These are phyloP conservation scores for Lethenteron reissneri DNA, from an alignment of 2,113 vertebrate species.

Conservation along the genomic window DNA sequence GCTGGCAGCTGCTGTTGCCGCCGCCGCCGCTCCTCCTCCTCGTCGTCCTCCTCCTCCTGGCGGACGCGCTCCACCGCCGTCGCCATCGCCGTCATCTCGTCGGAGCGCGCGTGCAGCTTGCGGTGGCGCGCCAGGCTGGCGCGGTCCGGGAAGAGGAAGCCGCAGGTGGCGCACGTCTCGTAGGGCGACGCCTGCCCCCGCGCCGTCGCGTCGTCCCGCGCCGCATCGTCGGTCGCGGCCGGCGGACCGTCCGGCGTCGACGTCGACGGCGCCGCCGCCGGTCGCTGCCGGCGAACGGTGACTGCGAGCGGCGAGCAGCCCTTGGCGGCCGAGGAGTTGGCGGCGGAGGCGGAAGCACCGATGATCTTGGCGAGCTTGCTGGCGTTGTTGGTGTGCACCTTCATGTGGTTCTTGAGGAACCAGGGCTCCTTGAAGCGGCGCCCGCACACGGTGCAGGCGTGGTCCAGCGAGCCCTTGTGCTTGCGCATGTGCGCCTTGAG, in stretches of 20 bases:
- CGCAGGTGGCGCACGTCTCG: background rate
- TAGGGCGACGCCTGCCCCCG: background rate
- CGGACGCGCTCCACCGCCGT: background rate
- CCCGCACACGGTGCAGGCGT: slow-evolving; percentile 66
- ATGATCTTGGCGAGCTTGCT: background rate
- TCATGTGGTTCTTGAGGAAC: slow-evolving; percentile 92
- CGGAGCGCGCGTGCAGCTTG: background rate
- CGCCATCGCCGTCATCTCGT: background rate
- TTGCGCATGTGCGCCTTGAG: slow-evolving; percentile 99
- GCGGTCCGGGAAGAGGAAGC: background rate
- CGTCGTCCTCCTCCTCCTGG: background rate
- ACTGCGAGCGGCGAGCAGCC: background rate
- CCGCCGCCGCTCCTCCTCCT: no score
- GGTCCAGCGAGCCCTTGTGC: slow-evolving; percentile 52
- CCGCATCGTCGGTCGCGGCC: background rate
- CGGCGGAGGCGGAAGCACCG: background rate
- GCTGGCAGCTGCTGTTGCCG: no score
- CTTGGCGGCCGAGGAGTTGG: background rate
- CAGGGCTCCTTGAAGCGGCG: slow-evolving; percentile 79
- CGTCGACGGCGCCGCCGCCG: background rate
- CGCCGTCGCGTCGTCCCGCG: background rate
- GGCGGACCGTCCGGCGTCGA: background rate
- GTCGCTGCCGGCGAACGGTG: background rate
- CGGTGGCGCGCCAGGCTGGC: background rate
- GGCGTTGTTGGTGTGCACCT: slow-evolving; percentile 60